A percentile compares a stretch with the other conserved stretches of the same genome.
These are phyloP conservation scores for Pterostichus niger DNA, from an alignment of 2,888 invertebrate genomes.

Conservation along the genomic window DNA sequence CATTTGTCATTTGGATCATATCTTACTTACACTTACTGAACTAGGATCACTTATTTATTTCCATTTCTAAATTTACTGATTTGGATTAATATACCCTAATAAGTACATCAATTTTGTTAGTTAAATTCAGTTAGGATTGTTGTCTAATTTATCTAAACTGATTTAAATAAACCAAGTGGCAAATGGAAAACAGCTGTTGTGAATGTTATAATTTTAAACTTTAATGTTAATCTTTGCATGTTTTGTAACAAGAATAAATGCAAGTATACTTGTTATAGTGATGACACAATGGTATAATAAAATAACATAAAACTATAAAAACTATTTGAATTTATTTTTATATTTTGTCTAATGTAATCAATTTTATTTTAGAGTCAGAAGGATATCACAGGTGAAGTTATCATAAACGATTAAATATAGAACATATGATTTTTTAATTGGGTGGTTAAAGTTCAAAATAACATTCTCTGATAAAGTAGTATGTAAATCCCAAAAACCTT, in stretches of 20 bases:
- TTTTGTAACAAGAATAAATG: conserved; percentile 37
- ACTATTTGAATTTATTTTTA: too few relatives aligned
- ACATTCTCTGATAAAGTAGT: background rate
- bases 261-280: conserved; percentile 9
- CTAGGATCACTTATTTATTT: too few relatives aligned
- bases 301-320: background rate
- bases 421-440: background rate
- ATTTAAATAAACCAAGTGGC: too few relatives aligned
- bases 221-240: conserved; percentile 46
- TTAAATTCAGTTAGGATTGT: too few relatives aligned
- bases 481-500: background rate
- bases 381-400: background rate
- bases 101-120: too few relatives aligned
- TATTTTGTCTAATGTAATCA: background rate
- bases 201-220: background rate
- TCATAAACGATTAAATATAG: background rate
- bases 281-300: conserved; percentile 3
- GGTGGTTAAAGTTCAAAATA: background rate
- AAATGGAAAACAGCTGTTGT: too few relatives aligned
- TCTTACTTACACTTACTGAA: too few relatives aligned
- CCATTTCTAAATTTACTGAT: too few relatives aligned
- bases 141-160: too few relatives aligned
- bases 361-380: background rate
- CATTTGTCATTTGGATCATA: too few relatives aligned
- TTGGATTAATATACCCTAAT: too few relatives aligned